Evolutionary conservation across 1,140 invertebrate species (phyloP), one percentile per base, ranked within the genome.

Genomic region (Scaptomyza pallida): DNA sequence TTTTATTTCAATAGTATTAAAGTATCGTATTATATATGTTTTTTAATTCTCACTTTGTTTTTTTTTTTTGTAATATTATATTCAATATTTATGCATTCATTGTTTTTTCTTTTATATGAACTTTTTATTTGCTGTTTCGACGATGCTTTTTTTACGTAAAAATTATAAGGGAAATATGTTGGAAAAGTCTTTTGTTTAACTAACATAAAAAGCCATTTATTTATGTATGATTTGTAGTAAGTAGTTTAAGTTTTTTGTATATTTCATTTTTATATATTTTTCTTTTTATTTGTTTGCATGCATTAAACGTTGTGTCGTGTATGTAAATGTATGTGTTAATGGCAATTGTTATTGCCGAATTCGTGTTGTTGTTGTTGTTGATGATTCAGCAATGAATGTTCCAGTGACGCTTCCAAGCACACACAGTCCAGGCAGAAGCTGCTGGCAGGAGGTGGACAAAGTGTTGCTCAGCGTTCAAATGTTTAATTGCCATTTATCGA

Each of bases 1-100:
- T 86, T 86, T 82, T 78, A 89, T 88, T 88, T 89, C 72, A 88
- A 88, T 88, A 89, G 82, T 89, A 88, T 88, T 88, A 88, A 88
- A 88, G 82, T 88, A 88, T 88, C 78, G 82, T 88, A 78, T 88
- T 88, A 82, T 89, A 88, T 88, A 75, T 89, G 60, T 54, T 72
- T 78, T 78, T 73, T 43, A 63, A 68, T 75, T 80, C 55, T 30
- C 9, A n/a, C n/a, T 2, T 30, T 30, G 2, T 62, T 56, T 67
- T 45, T 54, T 63, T 43, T 40, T 41, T 54, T 52, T 68, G 73
- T 69, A 23, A 19, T 72, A 67, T 80, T 85, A 74, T 74, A 75
- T 72, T 69, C 62, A 60, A 83, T 72, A 79, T 72, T 81, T 78
- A 85, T 79, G 80, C 80, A 68, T 75, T 83, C 79, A 70, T 63